Evolutionary conservation across 2,113 vertebrate genomes (phyloP).

Genomic region (Hirundichthys speculiger): DNA sequence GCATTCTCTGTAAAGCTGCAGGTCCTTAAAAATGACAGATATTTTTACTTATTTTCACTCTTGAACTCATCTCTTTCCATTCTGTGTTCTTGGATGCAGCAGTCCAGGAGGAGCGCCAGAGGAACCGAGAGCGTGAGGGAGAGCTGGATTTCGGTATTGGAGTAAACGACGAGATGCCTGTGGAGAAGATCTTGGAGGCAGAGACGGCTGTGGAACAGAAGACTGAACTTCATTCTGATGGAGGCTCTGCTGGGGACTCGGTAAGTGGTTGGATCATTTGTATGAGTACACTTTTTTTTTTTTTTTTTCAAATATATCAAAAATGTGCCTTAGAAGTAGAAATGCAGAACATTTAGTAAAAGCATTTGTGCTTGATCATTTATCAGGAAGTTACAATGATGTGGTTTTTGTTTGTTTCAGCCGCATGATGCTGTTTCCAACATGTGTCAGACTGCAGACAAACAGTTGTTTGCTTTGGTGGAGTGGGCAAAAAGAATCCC

Average conservation of each 20-base stretch:
- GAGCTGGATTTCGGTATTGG: constrained; percentile 83
- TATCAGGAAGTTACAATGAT: neutral
- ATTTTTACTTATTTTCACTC: neutral
- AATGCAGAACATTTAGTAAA: neutral
- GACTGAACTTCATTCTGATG: constrained; percentile 88
- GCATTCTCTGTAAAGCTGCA: constrained; percentile 8
- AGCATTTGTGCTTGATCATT: neutral
- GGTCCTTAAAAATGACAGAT: neutral
- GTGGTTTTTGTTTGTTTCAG: constrained; percentile 73
- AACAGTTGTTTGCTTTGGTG: constrained; percentile 97
- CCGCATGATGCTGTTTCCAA: constrained; percentile 96
- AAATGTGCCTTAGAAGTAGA: neutral
- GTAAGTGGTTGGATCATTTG: constrained; percentile 75
- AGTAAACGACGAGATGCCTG: constrained; percentile 92
- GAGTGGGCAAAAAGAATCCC: constrained; percentile 99
- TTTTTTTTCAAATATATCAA: neutral
- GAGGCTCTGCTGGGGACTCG: constrained; percentile 82
- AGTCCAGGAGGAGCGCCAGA: constrained; percentile 92
- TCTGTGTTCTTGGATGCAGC: constrained; percentile 71
- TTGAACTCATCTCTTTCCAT: neutral
- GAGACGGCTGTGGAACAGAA: constrained; percentile 91
- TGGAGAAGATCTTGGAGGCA: constrained; percentile 93
- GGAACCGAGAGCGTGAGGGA: constrained; percentile 88
- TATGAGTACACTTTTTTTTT: too few relatives aligned
- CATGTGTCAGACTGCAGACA: constrained; percentile 98